A percentile compares a stretch with the other conserved stretches of the same genome.
These are phyloP conservation scores for Echinops telfairi DNA, from an alignment of 2,113 vertebrate genomes.

Conservation along the genomic window DNA sequence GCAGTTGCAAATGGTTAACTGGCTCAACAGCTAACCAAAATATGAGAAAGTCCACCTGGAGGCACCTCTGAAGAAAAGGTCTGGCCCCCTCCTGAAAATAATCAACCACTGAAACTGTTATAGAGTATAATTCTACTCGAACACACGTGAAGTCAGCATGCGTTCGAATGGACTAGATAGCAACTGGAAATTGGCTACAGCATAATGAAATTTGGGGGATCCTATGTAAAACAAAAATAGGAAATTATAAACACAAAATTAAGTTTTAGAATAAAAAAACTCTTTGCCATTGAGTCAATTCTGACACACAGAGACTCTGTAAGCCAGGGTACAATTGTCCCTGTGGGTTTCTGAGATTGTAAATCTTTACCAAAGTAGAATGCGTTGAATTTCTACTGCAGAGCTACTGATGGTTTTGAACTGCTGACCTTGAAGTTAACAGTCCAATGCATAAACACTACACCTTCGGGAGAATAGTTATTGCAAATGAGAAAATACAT, in stretches of 20 bases:
- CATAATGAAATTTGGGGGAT: neutral
- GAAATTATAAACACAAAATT: neutral
- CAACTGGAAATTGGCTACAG: neutral
- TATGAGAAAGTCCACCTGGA: neutral
- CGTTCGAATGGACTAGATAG: neutral
- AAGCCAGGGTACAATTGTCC: too few relatives aligned
- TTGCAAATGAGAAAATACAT: conserved; percentile 16
- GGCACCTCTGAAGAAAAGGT: too few relatives aligned
- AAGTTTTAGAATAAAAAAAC: neutral
- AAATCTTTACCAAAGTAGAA: too few relatives aligned
- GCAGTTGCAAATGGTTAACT: neutral
- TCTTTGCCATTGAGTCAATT: too few relatives aligned
- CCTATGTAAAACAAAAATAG: neutral
- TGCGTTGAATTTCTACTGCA: too few relatives aligned
- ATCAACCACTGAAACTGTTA: neutral
- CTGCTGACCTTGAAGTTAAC: too few relatives aligned
- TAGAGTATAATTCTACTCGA: neutral
- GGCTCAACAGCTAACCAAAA: neutral
- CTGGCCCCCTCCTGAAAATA: neutral
- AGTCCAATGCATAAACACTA: too few relatives aligned
- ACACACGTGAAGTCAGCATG: neutral
- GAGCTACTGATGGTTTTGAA: too few relatives aligned
- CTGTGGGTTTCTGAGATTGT: too few relatives aligned
- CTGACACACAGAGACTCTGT: too few relatives aligned
- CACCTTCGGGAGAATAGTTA: neutral